phyloP scores from a whole-genome alignment of 1,140 invertebrate species.

The Eupristina koningsbergeri region DNA sequence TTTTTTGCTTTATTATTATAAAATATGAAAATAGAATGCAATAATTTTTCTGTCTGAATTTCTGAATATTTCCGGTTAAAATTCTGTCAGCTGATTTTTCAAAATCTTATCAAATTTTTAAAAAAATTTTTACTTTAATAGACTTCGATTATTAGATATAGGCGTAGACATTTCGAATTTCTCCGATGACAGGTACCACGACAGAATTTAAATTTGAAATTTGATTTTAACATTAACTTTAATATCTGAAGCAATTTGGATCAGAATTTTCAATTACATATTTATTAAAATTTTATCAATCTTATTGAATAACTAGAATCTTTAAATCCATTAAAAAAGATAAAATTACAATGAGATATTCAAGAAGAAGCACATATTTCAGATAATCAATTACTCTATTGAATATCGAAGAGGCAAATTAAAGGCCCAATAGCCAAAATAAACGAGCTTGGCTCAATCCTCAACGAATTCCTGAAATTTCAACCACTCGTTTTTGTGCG shows the following conservation, averaged over 20 bases:
- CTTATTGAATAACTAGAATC: no score
- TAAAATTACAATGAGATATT: no score
- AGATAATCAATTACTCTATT: background rate
- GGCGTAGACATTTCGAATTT: background rate
- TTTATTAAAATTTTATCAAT: background rate
- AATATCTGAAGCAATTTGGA: background rate
- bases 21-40: no score
- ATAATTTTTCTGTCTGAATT: no score
- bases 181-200: background rate
- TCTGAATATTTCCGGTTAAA: no score
- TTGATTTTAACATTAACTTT: background rate
- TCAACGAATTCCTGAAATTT: background rate
- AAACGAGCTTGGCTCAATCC: background rate
- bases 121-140: no score
- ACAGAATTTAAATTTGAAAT: background rate
- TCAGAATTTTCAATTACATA: background rate
- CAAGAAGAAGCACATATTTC: background rate
- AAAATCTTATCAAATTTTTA: no score
- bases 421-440: background rate
- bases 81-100: no score
- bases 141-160: background rate
- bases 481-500: constrained; percentile 5
- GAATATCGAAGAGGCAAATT: background rate
- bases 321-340: no score
- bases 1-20: no score